Evolutionary conservation across 2,888 invertebrate genomes (phyloP).

Genomic region (Mechanitis messenoides): DNA sequence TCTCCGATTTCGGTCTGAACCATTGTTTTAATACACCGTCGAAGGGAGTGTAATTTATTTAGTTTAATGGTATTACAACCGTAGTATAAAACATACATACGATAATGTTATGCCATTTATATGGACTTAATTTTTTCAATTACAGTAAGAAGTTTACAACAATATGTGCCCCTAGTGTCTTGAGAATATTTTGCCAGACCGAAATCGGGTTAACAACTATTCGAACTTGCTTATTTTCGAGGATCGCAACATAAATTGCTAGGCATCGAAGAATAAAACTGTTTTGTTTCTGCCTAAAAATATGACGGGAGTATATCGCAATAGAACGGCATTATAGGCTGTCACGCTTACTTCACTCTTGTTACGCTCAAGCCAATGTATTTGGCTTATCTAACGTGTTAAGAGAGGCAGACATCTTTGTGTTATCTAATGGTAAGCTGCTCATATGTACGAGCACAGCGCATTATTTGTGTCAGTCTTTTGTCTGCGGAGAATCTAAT

Average conservation of each 20-base stretch:
- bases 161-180: too few species aligned
- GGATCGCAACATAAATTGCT: too few species aligned
- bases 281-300: constrained; percentile 38
- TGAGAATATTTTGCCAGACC: background rate
- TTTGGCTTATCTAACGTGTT: background rate
- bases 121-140: too few species aligned
- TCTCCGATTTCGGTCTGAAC: too few species aligned
- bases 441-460: background rate
- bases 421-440: background rate
- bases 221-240: too few species aligned
- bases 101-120: too few species aligned
- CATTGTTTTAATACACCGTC: too few species aligned
- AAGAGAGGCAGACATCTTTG: background rate
- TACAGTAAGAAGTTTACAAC: too few species aligned
- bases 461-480: background rate
- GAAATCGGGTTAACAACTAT: background rate
- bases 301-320: constrained; percentile 5
- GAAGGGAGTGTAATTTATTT: too few species aligned
- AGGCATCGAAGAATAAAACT: constrained; percentile 12
- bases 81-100: too few species aligned
- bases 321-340: constrained; percentile 13
- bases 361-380: background rate
- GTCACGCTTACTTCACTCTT: constrained; percentile 23
- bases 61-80: too few species aligned
- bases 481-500: constrained; percentile 4